Evolutionary conservation across 2,888 invertebrate genomes (phyloP).

Genomic region (Xestia c-nigrum): DNA sequence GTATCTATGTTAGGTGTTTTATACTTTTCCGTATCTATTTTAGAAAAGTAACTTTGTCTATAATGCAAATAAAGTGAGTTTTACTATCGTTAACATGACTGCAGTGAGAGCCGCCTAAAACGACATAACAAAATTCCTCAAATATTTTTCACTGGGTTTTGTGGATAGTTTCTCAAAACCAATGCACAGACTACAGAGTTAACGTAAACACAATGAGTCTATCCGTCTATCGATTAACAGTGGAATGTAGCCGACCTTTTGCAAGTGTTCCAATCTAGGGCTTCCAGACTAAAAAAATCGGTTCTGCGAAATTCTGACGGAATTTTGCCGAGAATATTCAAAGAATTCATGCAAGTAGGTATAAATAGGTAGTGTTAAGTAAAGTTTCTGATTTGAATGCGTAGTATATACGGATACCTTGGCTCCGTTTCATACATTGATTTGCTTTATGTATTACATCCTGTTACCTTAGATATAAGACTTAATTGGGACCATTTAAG

Average conservation of each 20-base stretch:
- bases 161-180: conserved; percentile 32
- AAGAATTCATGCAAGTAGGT: neutral
- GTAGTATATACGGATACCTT: conserved; percentile 22
- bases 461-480: conserved; percentile 32
- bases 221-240: conserved; percentile 53
- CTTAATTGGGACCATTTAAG: conserved; percentile 51
- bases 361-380: neutral
- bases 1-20: neutral
- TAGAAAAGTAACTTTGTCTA: neutral
- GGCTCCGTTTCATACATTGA: conserved; percentile 34
- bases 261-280: conserved; percentile 55
- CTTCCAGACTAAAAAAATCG: conserved; percentile 43
- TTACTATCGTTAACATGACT: neutral
- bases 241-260: conserved; percentile 58
- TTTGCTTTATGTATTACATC: conserved; percentile 46
- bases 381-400: conserved; percentile 24
- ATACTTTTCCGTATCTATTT: neutral
- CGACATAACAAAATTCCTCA: neutral
- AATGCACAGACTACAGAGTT: conserved; percentile 24
- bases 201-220: conserved; percentile 50
- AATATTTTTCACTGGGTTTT: conserved; percentile 6
- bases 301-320: conserved; percentile 12
- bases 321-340: conserved; percentile 36
- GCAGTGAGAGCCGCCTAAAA: conserved; percentile 5
- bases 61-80: neutral